Conservation (phyloP, 2,797 vertebrate species). For the Hippocampus kuda region DNA sequence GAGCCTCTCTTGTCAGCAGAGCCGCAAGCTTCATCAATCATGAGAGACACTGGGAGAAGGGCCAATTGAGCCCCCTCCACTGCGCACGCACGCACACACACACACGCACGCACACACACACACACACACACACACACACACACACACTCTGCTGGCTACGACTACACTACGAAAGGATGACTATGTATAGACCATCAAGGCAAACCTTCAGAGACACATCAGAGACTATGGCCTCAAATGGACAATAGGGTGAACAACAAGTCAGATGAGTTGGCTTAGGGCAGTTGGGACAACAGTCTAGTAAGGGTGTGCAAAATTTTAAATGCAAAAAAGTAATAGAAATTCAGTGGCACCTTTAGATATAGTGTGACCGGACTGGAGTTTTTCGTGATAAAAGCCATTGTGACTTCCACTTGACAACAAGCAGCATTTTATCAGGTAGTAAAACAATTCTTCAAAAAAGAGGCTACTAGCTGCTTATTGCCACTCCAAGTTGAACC, state of each 20-base stretch:
- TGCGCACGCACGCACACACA: conserved; percentile 8
- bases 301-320: not conserved
- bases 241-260: not conserved
- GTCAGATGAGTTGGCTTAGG: not conserved
- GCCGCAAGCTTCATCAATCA: conserved; percentile 61
- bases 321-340: not conserved
- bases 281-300: not conserved
- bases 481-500: not conserved
- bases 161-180: conserved; percentile 5
- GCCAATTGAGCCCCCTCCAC: conserved; percentile 46
- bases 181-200: conserved; percentile 4
- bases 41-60: conserved; percentile 17
- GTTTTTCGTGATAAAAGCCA: too few relatives aligned
- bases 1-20: conserved; percentile 62
- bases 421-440: not conserved
- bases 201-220: not conserved
- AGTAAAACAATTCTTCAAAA: too few relatives aligned
- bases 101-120: not conserved
- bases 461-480: not conserved
- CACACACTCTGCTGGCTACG: not conserved
- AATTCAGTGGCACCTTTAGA: too few relatives aligned
- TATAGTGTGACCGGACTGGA: too few relatives aligned
- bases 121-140: too few relatives aligned
- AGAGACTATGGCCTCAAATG: not conserved
- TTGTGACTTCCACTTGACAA: too few relatives aligned